These are phyloP conservation scores for Magallana gigas DNA, from an alignment of 1,140 invertebrate species.

Conservation along the genomic window DNA sequence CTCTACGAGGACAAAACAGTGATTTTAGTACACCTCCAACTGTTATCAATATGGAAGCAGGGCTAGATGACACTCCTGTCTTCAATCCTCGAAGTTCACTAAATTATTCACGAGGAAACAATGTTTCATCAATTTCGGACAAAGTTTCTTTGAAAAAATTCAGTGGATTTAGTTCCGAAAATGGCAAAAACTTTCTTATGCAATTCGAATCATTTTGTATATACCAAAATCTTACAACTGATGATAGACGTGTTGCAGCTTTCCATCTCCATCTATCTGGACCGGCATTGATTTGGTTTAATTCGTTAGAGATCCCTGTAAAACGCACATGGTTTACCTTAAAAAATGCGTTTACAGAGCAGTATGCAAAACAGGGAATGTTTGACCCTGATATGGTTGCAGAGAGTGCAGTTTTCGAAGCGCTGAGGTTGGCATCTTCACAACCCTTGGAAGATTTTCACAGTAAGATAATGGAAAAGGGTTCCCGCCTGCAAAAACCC, in stretches of 20 bases:
- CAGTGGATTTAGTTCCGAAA: not conserved
- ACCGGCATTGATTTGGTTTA: conserved; percentile 45
- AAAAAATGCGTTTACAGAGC: not conserved
- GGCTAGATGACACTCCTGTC: no score
- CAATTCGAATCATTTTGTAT: conserved; percentile 41
- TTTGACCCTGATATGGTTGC: conserved; percentile 25
- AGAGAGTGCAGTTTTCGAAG: conserved; percentile 37
- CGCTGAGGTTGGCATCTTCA: not conserved
- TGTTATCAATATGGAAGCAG: no score
- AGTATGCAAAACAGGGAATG: conserved; percentile 30
- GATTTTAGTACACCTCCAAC: no score
- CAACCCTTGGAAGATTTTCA: conserved; percentile 45
- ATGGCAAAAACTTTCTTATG: conserved; percentile 19
- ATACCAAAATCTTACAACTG: not conserved
- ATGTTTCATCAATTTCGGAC: not conserved
- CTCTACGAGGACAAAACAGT: no score
- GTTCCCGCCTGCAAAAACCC: conserved; percentile 1
- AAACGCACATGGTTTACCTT: conserved; percentile 19
- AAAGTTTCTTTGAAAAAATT: conserved; percentile 20
- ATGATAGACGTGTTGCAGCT: conserved; percentile 17
- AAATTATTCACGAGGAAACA: no score
- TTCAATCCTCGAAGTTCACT: no score
- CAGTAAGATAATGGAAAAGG: conserved; percentile 37
- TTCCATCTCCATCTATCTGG: conserved; percentile 44
- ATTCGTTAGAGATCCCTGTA: not conserved